Base-by-base conservation (phyloP, 2,888 invertebrate genomes). In the Plebejus argus region DNA sequence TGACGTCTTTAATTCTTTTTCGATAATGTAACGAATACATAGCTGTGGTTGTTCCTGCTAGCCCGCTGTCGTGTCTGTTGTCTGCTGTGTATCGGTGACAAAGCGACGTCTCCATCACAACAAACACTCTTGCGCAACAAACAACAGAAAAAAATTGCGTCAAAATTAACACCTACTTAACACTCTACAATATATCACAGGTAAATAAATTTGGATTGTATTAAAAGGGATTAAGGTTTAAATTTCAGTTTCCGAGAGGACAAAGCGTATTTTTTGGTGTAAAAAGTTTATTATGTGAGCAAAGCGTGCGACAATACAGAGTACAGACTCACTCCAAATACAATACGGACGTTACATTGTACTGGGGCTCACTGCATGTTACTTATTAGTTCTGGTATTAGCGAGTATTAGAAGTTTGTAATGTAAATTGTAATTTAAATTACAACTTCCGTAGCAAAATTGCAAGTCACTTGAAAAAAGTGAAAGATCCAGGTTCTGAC, bases 161-260 rank as follows among this genome's bases (percentile, higher is more conserved):
- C 81, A 85, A 85, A 87, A 83, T 80, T 87, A 83, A 87, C 88
- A 79, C 88, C 86, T 84, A 74, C 71, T 58, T 33, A 81, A 80
- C 70, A 74, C 74, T n/a, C 7, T 0, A 74, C 2, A 74, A 15
- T 66, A 66, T 6, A 66, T 5, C 7, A 18, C 28, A 66, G 15
- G 28, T 33, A 18, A 6, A 15, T 0, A 5, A 66, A 28, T 15
- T 66, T 66, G 5, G 15, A 18, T 28, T 66, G 15, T 28, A 18
- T 66, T 28, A 6, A 1, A 66, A 3, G 15, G 28, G 2, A 66
- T 33, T 66, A 66, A 66, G 66, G 28, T 28, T 28, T 28, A 18
- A 66, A 33, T 33, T 66, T 28, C 12, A 23, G 18, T 33, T 6
- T 15, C 8, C 18, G 23, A 10, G 18, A 66, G 66, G 12, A 33